A percentile compares a stretch with the other conserved stretches of the same genome.
Evolutionary conservation across 2,888 invertebrate species (phyloP).

Genomic region (Troilus luridus): DNA sequence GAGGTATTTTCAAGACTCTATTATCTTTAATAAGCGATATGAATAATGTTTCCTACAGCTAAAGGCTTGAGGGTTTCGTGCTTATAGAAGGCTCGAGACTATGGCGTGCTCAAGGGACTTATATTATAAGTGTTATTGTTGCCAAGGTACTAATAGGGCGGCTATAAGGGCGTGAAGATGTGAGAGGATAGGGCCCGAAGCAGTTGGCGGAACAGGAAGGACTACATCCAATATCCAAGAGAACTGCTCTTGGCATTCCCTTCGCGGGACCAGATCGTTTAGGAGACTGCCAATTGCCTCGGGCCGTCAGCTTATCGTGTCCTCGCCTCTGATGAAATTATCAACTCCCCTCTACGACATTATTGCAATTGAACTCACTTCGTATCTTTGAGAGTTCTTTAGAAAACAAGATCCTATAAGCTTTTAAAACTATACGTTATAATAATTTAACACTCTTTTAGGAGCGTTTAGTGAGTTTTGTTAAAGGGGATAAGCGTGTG

Average conservation of each 20-base stretch:
- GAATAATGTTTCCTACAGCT: neutral
- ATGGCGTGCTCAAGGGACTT: neutral
- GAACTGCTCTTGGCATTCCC: neutral
- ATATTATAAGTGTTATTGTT: slow-evolving; percentile 31
- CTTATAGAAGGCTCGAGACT: neutral
- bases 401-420: neutral
- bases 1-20: too few species aligned
- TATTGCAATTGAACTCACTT: neutral
- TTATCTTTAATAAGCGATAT: neutral
- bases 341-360: neutral
- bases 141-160: neutral
- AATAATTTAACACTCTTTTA: too few species aligned
- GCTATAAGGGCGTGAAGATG: neutral
- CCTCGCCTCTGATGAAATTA: neutral
- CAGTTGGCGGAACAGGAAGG: slow-evolving; percentile 12
- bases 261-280: neutral
- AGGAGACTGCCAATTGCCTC: neutral
- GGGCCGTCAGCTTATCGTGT: neutral
- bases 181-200: neutral
- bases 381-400: neutral
- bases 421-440: too few species aligned
- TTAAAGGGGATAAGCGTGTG: too few species aligned
- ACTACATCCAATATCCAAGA: neutral
- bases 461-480: too few species aligned
- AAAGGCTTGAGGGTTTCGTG: neutral